Percentiles rank a stretch among this genome's conserved stretches.
phyloP scores from a whole-genome alignment of 2,888 invertebrate species.

The Lasiommata megera region DNA sequence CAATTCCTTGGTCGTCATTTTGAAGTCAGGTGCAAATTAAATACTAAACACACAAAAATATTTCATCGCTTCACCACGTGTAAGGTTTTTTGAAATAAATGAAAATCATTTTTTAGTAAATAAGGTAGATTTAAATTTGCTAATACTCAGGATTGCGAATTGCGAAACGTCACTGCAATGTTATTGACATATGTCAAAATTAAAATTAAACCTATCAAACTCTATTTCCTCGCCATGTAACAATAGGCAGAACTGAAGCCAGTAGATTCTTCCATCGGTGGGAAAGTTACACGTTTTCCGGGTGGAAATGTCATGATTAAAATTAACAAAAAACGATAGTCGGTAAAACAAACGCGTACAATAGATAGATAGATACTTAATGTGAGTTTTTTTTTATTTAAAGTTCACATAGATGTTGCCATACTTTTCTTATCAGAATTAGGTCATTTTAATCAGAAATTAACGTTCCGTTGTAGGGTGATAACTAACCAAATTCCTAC shows the following conservation, averaged over 20 bases:
- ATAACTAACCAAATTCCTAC: no score
- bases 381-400: constrained; percentile 45
- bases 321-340: constrained; percentile 50
- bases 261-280: constrained; percentile 29
- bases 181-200: constrained; percentile 40
- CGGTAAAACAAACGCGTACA: constrained; percentile 49
- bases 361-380: constrained; percentile 46
- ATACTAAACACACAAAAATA: constrained; percentile 21
- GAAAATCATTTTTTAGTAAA: constrained; percentile 61
- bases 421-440: constrained; percentile 48
- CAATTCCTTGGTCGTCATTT: constrained; percentile 78
- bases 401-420: constrained; percentile 67
- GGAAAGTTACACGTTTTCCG: constrained; percentile 42
- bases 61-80: constrained; percentile 64
- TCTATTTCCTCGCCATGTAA: constrained; percentile 14
- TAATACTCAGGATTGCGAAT: constrained; percentile 54
- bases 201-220: background rate
- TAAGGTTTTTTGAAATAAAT: constrained; percentile 43
- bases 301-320: constrained; percentile 49
- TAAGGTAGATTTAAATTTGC: constrained; percentile 66
- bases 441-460: constrained; percentile 40
- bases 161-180: constrained; percentile 71
- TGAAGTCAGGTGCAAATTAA: constrained; percentile 34
- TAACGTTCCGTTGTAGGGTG: constrained; percentile 16
- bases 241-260: constrained; percentile 7